A percentile compares a stretch with the other conserved stretches of the same genome.
Conservation (phyloP, 2,113 vertebrate genomes). For the Oceanodroma tethys region DNA sequence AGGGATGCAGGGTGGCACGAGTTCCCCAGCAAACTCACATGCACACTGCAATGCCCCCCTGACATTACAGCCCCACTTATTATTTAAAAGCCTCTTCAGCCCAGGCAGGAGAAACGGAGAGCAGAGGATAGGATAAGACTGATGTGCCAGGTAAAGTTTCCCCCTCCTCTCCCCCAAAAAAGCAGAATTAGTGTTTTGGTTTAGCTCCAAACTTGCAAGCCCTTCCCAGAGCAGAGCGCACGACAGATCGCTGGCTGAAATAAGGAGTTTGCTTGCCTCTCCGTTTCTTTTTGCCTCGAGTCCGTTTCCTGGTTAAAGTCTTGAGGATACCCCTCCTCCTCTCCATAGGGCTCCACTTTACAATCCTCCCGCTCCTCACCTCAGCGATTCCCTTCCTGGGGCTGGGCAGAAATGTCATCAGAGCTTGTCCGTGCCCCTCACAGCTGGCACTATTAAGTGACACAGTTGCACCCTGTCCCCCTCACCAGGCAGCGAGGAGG, state of each 20-base stretch:
- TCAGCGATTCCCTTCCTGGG: not conserved
- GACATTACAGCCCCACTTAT: not conserved
- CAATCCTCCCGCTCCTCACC: conserved; percentile 54
- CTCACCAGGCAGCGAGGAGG: not conserved
- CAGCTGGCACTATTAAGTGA: conserved; percentile 23
- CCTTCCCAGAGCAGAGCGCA: conserved; percentile 23
- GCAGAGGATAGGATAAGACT: not conserved
- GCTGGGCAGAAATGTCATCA: conserved; percentile 19
- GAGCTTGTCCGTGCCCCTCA: conserved; percentile 5
- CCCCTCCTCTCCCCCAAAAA: not conserved
- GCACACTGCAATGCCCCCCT: not conserved
- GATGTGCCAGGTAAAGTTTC: not conserved
- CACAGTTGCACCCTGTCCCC: not conserved
- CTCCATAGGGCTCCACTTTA: conserved; percentile 63
- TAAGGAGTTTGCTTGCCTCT: conserved; percentile 68
- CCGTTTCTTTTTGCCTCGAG: conserved; percentile 46
- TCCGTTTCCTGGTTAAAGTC: conserved; percentile 60
- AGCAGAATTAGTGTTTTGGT: not conserved
- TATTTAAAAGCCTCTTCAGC: not conserved
- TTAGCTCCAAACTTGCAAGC: not conserved
- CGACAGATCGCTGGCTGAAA: not conserved
- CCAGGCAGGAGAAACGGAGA: not conserved
- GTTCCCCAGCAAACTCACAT: not conserved
- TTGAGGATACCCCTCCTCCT: conserved; percentile 58
- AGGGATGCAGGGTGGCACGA: rapidly evolving